Evolutionary conservation across 2,888 invertebrate species (phyloP), one percentile per base, ranked within the genome.

Genomic region (Argynnis bischoffii): DNA sequence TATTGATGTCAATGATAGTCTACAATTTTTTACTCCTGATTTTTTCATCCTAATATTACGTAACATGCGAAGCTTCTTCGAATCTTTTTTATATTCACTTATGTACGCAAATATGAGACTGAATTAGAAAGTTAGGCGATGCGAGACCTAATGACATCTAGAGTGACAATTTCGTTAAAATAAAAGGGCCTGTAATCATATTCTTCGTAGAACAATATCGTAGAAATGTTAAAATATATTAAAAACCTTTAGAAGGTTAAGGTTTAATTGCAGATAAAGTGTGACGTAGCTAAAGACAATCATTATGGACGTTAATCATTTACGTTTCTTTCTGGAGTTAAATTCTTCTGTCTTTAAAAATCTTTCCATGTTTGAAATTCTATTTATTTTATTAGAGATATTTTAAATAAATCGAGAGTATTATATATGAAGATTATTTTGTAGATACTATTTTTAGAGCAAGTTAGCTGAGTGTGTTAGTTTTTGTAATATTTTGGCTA

Each of bases 91-190:
- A 78, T 74, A 82, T 78, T 78, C 74, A 84, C 84, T 88, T 88
- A 82, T 82, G 84, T 90, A 89, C 83, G 89, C 88, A 89, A 90
- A 83, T 84, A 89, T 87, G 90, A 92, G 92, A 92, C 92, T 92
- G 92, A 92, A 85, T 86, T 90, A 90, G 87, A 75, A 81, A 78
- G 75, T 80, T 89, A 89, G 87, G 81, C 75, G 78, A 83, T 79
- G 74, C 79, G 79, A 76, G 74, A 81, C 78, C 82, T 56, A 66
- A 66, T n/a, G 26, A 15, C 35, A 41, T 46, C n/a, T 54, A 59
- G 50, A 53, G 48, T 48, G 16, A 26, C 64, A 55, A 55, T 41
- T 13, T 21, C 46, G 21, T 35, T 48, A 5, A 46, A 57, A 41
- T 16, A 16, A 50, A 51, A 35, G 21, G 46, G 50, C 51, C 16